Evolutionary conservation across 2,888 invertebrate genomes (phyloP).

Genomic region (Eilema sororculum): DNA sequence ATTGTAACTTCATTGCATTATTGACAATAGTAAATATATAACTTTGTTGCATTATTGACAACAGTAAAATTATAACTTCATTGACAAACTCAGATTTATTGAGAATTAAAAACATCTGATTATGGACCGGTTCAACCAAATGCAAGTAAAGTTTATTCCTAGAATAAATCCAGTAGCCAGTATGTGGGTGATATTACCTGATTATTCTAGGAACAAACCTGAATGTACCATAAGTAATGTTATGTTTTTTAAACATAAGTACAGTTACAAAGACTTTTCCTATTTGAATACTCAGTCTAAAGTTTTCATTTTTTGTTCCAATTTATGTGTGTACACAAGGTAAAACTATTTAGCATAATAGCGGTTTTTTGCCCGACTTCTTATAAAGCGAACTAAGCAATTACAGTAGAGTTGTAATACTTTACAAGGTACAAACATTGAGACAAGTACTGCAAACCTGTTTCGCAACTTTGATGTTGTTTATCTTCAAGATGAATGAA

Average conservation of each 20-base stretch:
- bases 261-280: background rate
- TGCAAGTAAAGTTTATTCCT: no score
- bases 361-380: background rate
- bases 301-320: background rate
- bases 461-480: conserved; percentile 32
- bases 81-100: background rate
- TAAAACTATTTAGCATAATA: background rate
- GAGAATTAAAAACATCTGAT: background rate
- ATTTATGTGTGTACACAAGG: background rate
- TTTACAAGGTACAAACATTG: background rate
- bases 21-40: background rate
- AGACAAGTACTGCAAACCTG: conserved; percentile 37
- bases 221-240: no score
- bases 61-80: background rate
- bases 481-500: conserved; percentile 18
- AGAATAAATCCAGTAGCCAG: no score
- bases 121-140: no score
- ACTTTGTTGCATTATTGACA: background rate
- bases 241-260: background rate
- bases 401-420: background rate
- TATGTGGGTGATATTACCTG: no score
- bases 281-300: background rate
- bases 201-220: no score
- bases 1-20: no score
- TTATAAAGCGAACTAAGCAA: background rate